phyloP scores from a whole-genome alignment of 2,113 vertebrate genomes.

The Mystacornis crossleyi region DNA sequence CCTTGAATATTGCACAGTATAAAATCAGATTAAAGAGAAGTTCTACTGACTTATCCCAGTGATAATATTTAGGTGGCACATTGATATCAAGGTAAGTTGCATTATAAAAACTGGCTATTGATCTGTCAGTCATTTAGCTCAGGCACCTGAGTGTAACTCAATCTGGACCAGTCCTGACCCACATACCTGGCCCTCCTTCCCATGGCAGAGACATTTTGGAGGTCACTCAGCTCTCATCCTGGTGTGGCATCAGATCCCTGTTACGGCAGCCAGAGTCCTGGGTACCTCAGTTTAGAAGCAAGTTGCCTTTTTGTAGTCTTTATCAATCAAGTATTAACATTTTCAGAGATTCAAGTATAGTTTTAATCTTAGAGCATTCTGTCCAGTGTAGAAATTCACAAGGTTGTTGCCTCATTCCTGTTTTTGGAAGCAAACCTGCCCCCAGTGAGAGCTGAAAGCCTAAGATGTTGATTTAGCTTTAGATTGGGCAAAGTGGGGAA shows the following conservation, averaged over 20 bases:
- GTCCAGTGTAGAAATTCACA: background rate
- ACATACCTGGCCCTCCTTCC: background rate
- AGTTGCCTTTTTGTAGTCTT: background rate
- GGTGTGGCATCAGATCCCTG: background rate
- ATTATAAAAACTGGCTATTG: background rate
- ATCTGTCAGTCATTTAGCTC: background rate
- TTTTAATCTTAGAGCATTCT: background rate
- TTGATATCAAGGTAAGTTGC: background rate
- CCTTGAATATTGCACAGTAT: background rate
- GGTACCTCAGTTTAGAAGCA: background rate
- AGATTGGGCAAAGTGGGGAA: background rate
- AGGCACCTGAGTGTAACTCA: background rate
- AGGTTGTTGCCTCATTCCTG: background rate
- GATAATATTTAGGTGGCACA: background rate
- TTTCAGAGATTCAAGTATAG: background rate
- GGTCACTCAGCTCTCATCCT: background rate
- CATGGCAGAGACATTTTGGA: background rate
- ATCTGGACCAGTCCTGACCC: background rate
- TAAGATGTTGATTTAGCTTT: background rate
- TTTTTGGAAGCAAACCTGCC: background rate
- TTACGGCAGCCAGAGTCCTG: background rate
- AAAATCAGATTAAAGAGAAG: background rate
- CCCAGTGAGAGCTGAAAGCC: rapidly evolving
- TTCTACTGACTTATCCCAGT: background rate
- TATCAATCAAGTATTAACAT: background rate